Evolutionary conservation across 1,140 invertebrate genomes (phyloP), one percentile per base, ranked within the genome.

Genomic region (Tetramorium alpestre): DNA sequence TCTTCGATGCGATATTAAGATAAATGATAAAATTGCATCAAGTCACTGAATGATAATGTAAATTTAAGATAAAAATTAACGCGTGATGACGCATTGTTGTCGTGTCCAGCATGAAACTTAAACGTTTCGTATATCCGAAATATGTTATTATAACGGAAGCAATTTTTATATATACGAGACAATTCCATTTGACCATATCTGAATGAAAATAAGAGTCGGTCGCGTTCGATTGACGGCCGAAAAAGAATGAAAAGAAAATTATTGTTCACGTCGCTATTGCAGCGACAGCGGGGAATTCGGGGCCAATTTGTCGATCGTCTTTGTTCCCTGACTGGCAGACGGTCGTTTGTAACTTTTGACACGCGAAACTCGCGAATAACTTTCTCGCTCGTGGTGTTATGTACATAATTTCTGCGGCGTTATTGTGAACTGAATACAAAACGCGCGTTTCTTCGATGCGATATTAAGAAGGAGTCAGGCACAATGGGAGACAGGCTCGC

Each of bases 301-400:
- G 80, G 80, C 80, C 80, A 84, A 84, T 84, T 84, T 84, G 69
- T 73, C 51, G 69, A 75, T 75, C 80, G 69, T 75, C 80, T 33
- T 84, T 84, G 54, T 60, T 38, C 69, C 5, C 47, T 51, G 56
- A 82, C 54, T 60, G 67, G 54, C 80, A 47, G 80, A 75, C 69
- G 69, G 22, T 75, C 69, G 54, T 84, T 84, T 73, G 80, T 60
- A 84, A 84, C n/a, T 28, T 75, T 75, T 73, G 54, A 84, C 67
- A 16, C n/a, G 80, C 56, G 41, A 84, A 70, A 70, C 38, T 81
- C 65, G 41, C 67, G 25, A 70, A 69, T 28, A 73, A 75, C 54
- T 49, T 84, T 75, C 80, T 72, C 22, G 80, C 67, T 28, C 38
- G 56, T 73, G 54, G 25, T 16, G 28, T 11, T 38, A 69, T 10